Percentiles rank a stretch among this genome's conserved stretches.
These are phyloP conservation scores for Tachina grossa DNA, from an alignment of 2,888 invertebrate species.

Conservation along the genomic window DNA sequence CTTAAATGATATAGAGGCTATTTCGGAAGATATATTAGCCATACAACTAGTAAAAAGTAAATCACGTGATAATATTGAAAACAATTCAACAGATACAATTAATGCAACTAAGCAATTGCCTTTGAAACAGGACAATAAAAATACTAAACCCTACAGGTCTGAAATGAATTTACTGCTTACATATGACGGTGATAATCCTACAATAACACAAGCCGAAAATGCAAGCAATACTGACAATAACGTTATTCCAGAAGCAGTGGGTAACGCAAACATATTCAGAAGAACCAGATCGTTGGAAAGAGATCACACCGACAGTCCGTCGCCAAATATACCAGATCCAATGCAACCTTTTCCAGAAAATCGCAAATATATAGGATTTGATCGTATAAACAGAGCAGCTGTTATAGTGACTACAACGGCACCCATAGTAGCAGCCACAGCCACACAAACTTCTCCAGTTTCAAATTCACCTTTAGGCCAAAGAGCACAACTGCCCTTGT, in stretches of 20 bases:
- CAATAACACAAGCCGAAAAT: conserved; percentile 74
- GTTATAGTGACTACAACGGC: conserved; percentile 67
- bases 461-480: conserved; percentile 47
- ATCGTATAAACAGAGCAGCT: conserved; percentile 75
- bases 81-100: conserved; percentile 25
- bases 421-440: conserved; percentile 54
- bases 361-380: conserved; percentile 81
- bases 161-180: conserved; percentile 82
- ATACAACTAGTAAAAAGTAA: conserved; percentile 80
- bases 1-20: conserved; percentile 87
- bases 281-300: conserved; percentile 77
- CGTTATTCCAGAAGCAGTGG: neutral
- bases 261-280: conserved; percentile 57
- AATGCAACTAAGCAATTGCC: conserved; percentile 38
- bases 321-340: conserved; percentile 81
- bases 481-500: conserved; percentile 53
- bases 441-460: conserved; percentile 47
- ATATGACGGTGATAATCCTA: conserved; percentile 79
- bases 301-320: conserved; percentile 80
- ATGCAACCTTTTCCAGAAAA: conserved; percentile 82
- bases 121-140: conserved; percentile 73
- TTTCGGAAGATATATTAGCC: conserved; percentile 83
- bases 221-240: conserved; percentile 52
- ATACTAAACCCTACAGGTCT: conserved; percentile 82
- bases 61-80: conserved; percentile 77